Evolutionary conservation across 2,797 vertebrate species (phyloP), one percentile per base, ranked within the genome.

Genomic region (Eurystomus glaucurus): DNA sequence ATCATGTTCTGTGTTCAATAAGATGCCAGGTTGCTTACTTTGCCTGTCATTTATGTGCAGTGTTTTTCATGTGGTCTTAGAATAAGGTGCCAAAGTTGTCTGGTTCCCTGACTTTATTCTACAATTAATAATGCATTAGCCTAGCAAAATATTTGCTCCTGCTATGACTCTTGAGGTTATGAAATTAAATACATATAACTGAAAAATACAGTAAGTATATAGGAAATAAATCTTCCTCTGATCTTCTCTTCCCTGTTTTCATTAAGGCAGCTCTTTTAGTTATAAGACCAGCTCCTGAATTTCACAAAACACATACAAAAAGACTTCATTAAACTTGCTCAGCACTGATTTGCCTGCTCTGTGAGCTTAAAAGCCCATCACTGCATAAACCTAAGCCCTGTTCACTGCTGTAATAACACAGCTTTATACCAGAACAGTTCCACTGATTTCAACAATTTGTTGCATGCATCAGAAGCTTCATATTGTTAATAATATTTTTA

Each of bases 101-200:
- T 95, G 66, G 51, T 85, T 96, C 41, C 46, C 66, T 50, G 74
- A 80, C 88, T 95, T 96, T 94, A 87, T 93, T 93, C 86, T 62
- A 37, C 2, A 0, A 88, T 93, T 94, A 97, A 97, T 97, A 96
- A 97, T 94, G 70, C 86, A 94, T 91, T 95, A 93, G 55, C 48
- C 64, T 80, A 91, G 81, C 71, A 97, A 97, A 97, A 97, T 96
- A 95, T 91, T 95, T 97, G 71, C 75, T 88, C 28, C 86, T 71
- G 68, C 60, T 91, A 77, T 92, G 92, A 62, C 70, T 90, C 55
- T 57, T 93, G 71, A 82, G 51, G 81, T 87, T 94, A 88, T 79
- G 84, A 87, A 93, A 93, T 93, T 92, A 96, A 91, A 93, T 87
- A 85, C 65, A 93, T 91, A 91, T 76, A 92, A 60, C 60, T 60